Evolutionary conservation across 2,113 vertebrate species (phyloP).

Genomic region (Zeus faber): DNA sequence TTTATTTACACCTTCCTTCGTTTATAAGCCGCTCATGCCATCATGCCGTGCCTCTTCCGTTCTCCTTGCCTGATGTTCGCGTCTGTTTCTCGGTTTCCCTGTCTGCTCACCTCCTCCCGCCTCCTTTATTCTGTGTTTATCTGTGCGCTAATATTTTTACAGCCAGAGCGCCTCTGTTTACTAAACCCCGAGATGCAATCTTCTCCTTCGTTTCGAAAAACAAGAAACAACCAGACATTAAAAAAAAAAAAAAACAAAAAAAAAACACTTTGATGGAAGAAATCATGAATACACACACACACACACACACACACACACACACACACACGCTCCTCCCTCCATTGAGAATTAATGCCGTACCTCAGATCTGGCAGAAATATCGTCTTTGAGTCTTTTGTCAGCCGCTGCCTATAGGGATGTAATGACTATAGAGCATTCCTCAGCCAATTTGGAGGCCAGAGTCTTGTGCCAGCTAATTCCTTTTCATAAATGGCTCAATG

Average conservation of each 20-base stretch:
- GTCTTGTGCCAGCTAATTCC: conserved; percentile 30
- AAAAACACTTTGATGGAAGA: too few species aligned
- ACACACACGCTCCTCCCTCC: not conserved
- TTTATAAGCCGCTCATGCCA: conserved; percentile 17
- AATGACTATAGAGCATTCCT: conserved; percentile 2
- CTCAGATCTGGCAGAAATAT: not conserved
- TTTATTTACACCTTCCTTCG: conserved; percentile 9
- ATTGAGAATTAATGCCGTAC: not conserved
- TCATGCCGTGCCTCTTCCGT: conserved; percentile 8
- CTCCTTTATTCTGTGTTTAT: not conserved
- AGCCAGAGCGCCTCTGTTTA: not conserved
- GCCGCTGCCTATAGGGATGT: conserved; percentile 7
- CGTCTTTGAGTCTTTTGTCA: conserved; percentile 2
- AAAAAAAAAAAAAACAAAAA: too few species aligned
- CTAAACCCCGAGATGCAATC: conserved; percentile 32
- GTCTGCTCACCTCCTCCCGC: conserved; percentile 2
- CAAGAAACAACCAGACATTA: not conserved
- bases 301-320: conserved; percentile 3
- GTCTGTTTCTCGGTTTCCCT: conserved; percentile 5
- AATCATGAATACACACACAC: not conserved
- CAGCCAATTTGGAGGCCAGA: conserved; percentile 1
- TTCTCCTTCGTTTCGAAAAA: not conserved
- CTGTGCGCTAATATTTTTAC: too few species aligned
- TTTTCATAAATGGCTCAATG: conserved; percentile 43
- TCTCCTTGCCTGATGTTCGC: conserved; percentile 7